Evolutionary conservation across 92 coral and sea anemone genomes (phyloP), one percentile per base, ranked within the genome.

Genomic region (Zoanthus sociatus): DNA sequence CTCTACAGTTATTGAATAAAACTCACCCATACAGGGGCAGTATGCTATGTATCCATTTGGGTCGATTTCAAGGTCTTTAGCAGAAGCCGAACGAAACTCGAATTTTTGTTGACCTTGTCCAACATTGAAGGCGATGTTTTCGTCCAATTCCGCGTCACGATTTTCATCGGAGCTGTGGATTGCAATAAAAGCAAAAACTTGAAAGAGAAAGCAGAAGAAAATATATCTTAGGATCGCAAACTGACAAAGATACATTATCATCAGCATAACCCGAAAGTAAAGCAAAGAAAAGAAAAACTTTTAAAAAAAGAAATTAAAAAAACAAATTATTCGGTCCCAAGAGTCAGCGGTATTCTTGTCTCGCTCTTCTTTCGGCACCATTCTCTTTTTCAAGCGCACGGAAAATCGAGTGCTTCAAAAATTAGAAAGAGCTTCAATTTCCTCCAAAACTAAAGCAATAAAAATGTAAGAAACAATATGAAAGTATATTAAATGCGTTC

Each of bases 1-100:
- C 67, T 68, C 44, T 30, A 10, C 42, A 79, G 12, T 3, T 44
- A n/a, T 21, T 6, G 54, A 11, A 64, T 21, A 37, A 50, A 46
- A 66, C 99, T 90, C 78, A 96, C 99, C 99, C 99, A 96, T 96
- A 83, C 99, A 96, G 4, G 99, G 99, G 67, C 99, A 96, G 76
- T 96, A 96, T 21, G 87, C 89, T 46, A 96, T 87, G 78, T 86
- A 96, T 33, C 98, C 99, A 71, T 92, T 92, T 79, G 70, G 54
- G 9, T 66, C 83, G 87, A 13, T 33, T 66, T 79, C 67, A 44
- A 73, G 70, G 12, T 64, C 75, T 46, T 78, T 37, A 15, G 31
- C 47, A 13, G 85, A 32, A 30, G 84, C 32, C 48, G 90, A 84
- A 12, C 77, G 68, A 21, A 83, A 64, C 47, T 83, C 76, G 33